Evolutionary conservation across 2,797 vertebrate species (phyloP), one percentile per base, ranked within the genome.

Genomic region (Ciconia nigra): DNA sequence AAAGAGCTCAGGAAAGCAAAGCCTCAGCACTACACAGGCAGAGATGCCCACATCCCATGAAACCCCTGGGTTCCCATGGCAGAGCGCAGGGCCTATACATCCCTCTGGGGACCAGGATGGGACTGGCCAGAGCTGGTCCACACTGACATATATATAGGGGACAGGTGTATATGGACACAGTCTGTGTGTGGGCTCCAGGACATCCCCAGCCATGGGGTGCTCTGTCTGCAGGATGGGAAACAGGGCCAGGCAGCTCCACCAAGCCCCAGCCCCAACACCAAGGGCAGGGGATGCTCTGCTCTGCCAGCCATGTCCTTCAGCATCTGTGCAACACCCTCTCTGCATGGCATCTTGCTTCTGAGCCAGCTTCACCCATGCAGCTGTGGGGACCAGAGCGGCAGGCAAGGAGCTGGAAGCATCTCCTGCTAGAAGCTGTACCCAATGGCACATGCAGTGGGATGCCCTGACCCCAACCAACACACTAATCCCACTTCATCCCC

Each of bases 31-130:
- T 28, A 2, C 5, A 5, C 13, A 19, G 17, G 29, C 63, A 66
- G 73, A 59, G 66, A 16, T 21, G 18, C 20, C 46, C 67, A 52
- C 7, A 59, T 55, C 9, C 33, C 66, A 12, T 24, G 18, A 21
- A 71, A 67, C 12, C 11, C 39, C 6, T 11, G 14, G 22, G 10
- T 5, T 72, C 35, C 62, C 0, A 0, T 11, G 33, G 31, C 35
- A 66, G 15, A 63, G 10, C 26, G 37, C 9, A n/a, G 41, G 7
- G 15, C 13, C 5, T 11, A 28, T 8, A n/a, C 31, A 54, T 24
- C 29, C 16, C 42, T 29, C 18, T 44, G 85, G 37, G 63, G 42
- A 26, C 10, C 14, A 33, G 61, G 20, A 5, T 31, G 37, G 67
- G 37, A 49, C 82, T 78, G 51, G 15, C 4, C 51, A 49, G 55